Base-by-base conservation (phyloP, 2,888 invertebrate genomes). In the Drosophila flavopinicola region DNA sequence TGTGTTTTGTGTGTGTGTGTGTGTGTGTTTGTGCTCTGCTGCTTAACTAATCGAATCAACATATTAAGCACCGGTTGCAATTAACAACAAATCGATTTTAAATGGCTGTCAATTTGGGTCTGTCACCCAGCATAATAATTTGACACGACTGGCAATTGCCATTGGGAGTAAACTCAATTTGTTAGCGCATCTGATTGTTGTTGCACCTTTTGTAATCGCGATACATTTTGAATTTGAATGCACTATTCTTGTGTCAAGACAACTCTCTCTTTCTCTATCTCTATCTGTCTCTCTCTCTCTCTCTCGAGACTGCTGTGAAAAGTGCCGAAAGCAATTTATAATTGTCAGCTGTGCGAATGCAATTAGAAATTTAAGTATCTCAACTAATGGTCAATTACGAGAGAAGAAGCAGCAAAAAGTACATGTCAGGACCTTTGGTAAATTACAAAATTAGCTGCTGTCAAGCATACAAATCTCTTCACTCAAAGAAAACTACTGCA, bases 321-420 rank as follows among this genome's bases (percentile, higher is more conserved):
- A 56, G 37, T 44, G 74, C 59, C 57, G 66, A 79, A 63, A 77
- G 85, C 67, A 64, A 86, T 84, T 80, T 80, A 80, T 77, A 86
- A 63, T 74, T 86, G 82, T 86, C 85, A 80, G 56, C 65, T 71
- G 53, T 66, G 41, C 56, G 74, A 69, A 79, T 73, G 86, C 85
- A 77, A 80, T 86, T 86, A 80, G 71, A 59, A 53, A 63, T 79
- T 68, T 59, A 64, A 58, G 35, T 60, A 35, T 9, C 75, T 64
- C 27, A 27, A 47, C 74, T 84, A 84, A 85, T 85, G 84, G 74
- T 47, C 69, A 84, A 84, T 84, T 84, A 84, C 27, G 30, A 23
- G 37, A 17, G 15, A 33, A 42, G 13, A 3, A 27, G 10, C 23
- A 39, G 38, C 32, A 59, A 53, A 67, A 44, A 48, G 33, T 51